A percentile compares a stretch with the other conserved stretches of the same genome.
Conservation (phyloP, 2,888 invertebrate species). For the Ganaspis brasiliensis region DNA sequence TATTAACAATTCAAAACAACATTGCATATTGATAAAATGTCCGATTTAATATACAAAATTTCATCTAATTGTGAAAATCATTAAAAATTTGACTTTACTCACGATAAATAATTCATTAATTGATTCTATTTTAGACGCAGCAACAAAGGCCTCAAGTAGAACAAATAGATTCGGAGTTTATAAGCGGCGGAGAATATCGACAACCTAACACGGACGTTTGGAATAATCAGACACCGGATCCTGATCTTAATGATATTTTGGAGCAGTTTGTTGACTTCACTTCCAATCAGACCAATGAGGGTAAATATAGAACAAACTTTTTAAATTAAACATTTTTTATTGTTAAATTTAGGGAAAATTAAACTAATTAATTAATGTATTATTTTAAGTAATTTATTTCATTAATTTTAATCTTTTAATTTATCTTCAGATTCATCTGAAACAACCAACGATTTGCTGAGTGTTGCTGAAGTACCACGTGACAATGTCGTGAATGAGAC, state of each 20-base stretch:
- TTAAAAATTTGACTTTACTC: too few species aligned
- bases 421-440: conserved; percentile 74
- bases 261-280: conserved; percentile 93
- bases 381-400: too few species aligned
- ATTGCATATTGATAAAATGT: too few species aligned
- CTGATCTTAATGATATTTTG: conserved; percentile 90
- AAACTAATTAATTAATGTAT: too few species aligned
- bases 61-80: too few species aligned
- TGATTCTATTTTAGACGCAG: conserved; percentile 52
- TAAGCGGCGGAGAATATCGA: conserved; percentile 77
- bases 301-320: too few species aligned
- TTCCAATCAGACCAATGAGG: conserved; percentile 84
- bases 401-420: too few species aligned
- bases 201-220: conserved; percentile 76
- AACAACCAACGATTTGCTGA: conserved; percentile 79
- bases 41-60: too few species aligned
- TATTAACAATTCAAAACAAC: too few species aligned
- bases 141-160: conserved; percentile 78
- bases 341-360: too few species aligned
- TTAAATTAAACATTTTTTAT: too few species aligned
- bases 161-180: conserved; percentile 79
- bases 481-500: conserved; percentile 85
- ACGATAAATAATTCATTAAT: too few species aligned
- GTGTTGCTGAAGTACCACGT: conserved; percentile 78
- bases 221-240: conserved; percentile 84